Conservation (phyloP, 2,797 vertebrate genomes). For the Platyrinchus mystaceus region DNA sequence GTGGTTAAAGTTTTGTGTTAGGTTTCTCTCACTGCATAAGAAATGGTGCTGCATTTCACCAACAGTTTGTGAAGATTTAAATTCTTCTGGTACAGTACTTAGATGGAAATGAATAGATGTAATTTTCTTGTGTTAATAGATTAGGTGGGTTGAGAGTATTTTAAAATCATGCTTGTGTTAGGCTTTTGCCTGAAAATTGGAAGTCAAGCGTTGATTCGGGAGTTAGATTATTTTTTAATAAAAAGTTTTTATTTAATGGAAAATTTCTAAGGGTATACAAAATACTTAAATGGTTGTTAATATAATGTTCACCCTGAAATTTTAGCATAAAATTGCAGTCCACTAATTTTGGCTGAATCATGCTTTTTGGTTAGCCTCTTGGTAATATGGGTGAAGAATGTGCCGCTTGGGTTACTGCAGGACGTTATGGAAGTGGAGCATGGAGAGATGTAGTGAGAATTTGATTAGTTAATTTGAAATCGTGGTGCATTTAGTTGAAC, state of each 20-base stretch:
- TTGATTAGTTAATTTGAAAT: neutral
- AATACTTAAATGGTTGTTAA: neutral
- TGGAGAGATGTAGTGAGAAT: neutral
- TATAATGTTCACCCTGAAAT: neutral
- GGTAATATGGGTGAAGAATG: neutral
- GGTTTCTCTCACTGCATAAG: neutral
- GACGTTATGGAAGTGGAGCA: neutral
- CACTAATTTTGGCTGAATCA: neutral
- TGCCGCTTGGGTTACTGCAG: neutral
- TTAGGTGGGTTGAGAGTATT: neutral
- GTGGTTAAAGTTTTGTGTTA: neutral
- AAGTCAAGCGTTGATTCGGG: neutral
- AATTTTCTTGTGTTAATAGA: neutral
- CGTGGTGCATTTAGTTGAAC: neutral
- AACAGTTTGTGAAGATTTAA: neutral
- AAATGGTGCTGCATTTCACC: neutral
- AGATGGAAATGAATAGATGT: neutral
- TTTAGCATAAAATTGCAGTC: neutral
- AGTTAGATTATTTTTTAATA: neutral
- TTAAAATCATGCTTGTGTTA: neutral
- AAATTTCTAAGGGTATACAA: neutral
- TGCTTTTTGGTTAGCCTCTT: neutral
- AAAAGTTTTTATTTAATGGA: neutral
- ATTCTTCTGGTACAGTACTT: neutral
- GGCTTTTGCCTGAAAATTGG: neutral